Evolutionary conservation across 2,888 invertebrate genomes (phyloP), one percentile per base, ranked within the genome.

Genomic region (Lochmaea crataegi): DNA sequence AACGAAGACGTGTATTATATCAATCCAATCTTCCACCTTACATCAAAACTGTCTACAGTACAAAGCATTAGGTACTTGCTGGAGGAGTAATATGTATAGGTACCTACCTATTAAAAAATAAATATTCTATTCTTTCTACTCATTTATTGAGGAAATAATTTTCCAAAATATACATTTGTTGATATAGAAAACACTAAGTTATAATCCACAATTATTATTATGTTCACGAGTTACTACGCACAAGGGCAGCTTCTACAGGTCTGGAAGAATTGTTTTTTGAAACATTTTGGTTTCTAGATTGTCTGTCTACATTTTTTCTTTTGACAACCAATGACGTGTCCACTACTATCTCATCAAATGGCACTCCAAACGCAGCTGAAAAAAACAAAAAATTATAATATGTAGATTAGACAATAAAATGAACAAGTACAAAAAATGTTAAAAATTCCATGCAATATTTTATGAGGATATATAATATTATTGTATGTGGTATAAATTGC

Each of bases 291-390:
- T 65, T 80, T 65, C 78, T 78, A 1, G 80, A 76, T 65, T 79
- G 78, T 45, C 80, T 71, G 53, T 73, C 74, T 32, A 76, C 75
- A 56, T 73, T 77, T 71, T 79, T 81, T 48, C 79, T 78, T 68
- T 78, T 81, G 2, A 81, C 81, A 16, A 76, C 76, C n/a, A 81
- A 45, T 1, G 79, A 79, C 0, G 81, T 80, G 26, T 80, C 81
- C 6, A 81, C 81, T 2, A 81, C 79, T 9, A 81, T 77, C 68
- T 81, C 81, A 58, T 81, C 81, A 68, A 81, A 81, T 2, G 80
- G 75, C 67, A 77, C 78, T 53, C 81, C 81, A 76, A 80, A 79
- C 12, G 78, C 79, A 74, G 73, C 78, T 78, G n/a, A 65, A 60
- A 75, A 74, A 53, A 14, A n/a, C 57, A 51, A 41, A 61, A 56